These are phyloP conservation scores for Littorina saxatilis DNA, from an alignment of 1,140 invertebrate species.

Conservation along the genomic window DNA sequence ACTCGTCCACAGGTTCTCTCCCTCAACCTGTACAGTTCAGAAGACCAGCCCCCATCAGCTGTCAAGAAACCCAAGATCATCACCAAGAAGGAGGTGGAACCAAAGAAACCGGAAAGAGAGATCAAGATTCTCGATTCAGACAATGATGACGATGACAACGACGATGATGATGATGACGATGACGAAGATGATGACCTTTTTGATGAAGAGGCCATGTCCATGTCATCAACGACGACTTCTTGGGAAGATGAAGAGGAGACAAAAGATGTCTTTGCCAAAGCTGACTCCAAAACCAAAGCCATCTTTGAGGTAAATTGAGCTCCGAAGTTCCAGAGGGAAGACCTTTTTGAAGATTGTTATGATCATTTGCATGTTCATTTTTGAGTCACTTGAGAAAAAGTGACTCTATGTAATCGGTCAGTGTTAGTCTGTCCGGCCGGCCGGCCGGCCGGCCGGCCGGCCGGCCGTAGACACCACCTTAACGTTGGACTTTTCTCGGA, in stretches of 20 bases:
- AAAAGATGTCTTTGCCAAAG: slow-evolving; percentile 54
- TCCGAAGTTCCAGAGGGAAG: too few relatives aligned
- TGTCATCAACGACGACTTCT: slow-evolving; percentile 39
- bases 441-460: too few relatives aligned
- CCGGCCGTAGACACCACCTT: too few relatives aligned
- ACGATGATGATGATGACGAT: slow-evolving; percentile 52
- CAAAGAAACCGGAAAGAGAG: slow-evolving; percentile 40
- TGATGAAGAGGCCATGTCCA: slow-evolving; percentile 37
- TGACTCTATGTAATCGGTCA: too few relatives aligned
- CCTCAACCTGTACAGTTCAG: slow-evolving; percentile 71
- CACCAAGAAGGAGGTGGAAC: slow-evolving; percentile 38
- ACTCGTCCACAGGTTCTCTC: slow-evolving; percentile 64
- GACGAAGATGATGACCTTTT: slow-evolving; percentile 43
- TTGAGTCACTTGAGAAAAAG: too few relatives aligned
- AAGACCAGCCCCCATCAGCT: slow-evolving; percentile 49
- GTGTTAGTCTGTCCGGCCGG: too few relatives aligned
- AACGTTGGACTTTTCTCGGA: too few relatives aligned
- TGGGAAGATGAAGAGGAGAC: slow-evolving; percentile 41
- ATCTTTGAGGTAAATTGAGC: slow-evolving; percentile 64
- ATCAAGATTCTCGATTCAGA: slow-evolving; percentile 18
- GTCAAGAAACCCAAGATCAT: slow-evolving; percentile 51
- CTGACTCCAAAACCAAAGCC: slow-evolving; percentile 64
- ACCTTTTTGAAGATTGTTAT: too few relatives aligned
- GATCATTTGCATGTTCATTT: too few relatives aligned
- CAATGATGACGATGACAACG: slow-evolving; percentile 47